A percentile compares a stretch with the other conserved stretches of the same genome.
Evolutionary conservation across 2,113 vertebrate species (phyloP).

Genomic region (Sula dactylatra): DNA sequence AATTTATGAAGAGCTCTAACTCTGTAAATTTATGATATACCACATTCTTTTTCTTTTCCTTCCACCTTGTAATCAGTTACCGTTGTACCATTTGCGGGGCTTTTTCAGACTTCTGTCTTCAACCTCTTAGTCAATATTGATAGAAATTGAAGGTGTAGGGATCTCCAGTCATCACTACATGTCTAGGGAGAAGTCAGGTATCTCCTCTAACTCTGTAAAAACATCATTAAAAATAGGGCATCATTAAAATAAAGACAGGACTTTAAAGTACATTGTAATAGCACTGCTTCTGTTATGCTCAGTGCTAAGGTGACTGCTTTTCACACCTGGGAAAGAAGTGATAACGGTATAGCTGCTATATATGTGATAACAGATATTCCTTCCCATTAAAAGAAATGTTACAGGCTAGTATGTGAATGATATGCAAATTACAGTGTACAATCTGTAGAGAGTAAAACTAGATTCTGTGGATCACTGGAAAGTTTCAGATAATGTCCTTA

Average conservation of each 20-base stretch:
- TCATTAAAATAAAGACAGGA: neutral
- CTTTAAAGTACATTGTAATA: neutral
- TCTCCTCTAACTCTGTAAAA: neutral
- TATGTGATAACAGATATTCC: neutral
- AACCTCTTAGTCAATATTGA: neutral
- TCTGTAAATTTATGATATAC: neutral
- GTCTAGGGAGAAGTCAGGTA: neutral
- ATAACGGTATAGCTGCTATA: neutral
- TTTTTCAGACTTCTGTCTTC: neutral
- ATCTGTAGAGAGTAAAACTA: neutral
- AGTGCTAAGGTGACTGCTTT: neutral
- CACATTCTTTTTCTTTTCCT: neutral
- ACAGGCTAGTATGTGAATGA: neutral
- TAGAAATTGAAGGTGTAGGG: neutral
- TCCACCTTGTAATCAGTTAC: neutral
- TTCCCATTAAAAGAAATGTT: neutral
- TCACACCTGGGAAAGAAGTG: neutral
- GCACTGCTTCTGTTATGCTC: neutral
- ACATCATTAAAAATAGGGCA: neutral
- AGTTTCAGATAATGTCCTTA: neutral
- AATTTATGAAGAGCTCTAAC: neutral
- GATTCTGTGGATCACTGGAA: neutral
- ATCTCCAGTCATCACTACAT: neutral
- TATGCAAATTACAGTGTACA: neutral
- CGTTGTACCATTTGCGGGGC: rapidly evolving